Percentiles rank a stretch among this genome's conserved stretches.
phyloP scores from a whole-genome alignment of 2,797 vertebrate genomes.

The Lagorchestes hirsutus region DNA sequence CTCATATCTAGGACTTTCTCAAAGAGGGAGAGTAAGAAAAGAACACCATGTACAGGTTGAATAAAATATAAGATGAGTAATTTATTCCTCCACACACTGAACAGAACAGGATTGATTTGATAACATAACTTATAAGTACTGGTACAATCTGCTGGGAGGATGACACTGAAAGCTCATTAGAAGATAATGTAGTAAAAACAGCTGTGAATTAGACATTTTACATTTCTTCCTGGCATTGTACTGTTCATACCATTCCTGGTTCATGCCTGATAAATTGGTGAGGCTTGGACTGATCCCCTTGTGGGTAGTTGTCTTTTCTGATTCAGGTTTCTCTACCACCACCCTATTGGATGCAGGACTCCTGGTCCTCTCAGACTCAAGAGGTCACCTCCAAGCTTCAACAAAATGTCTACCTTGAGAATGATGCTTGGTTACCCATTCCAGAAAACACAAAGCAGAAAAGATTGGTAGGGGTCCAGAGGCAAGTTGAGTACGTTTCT shows the following conservation, averaged over 20 bases:
- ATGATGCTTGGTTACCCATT: background rate
- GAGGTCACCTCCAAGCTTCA: background rate
- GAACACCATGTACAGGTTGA: background rate
- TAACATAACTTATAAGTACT: background rate
- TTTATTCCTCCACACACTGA: background rate
- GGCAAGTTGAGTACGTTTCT: background rate
- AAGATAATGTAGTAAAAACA: background rate
- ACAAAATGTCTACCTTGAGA: background rate
- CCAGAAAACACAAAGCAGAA: background rate
- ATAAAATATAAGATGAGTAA: background rate
- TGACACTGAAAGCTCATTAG: background rate
- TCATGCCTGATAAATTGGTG: background rate
- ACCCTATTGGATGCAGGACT: background rate
- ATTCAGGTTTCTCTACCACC: background rate
- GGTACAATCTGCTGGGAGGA: background rate
- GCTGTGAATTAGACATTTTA: background rate
- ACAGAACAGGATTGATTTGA: background rate
- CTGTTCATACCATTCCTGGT: background rate
- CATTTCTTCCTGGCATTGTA: background rate
- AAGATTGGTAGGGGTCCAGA: background rate
- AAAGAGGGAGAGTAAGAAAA: background rate
- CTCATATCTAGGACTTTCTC: background rate
- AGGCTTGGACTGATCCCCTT: background rate
- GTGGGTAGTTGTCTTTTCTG: background rate
- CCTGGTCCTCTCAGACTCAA: background rate